Evolutionary conservation across 2,888 invertebrate species (phyloP).

Genomic region (Bombylius discolor): DNA sequence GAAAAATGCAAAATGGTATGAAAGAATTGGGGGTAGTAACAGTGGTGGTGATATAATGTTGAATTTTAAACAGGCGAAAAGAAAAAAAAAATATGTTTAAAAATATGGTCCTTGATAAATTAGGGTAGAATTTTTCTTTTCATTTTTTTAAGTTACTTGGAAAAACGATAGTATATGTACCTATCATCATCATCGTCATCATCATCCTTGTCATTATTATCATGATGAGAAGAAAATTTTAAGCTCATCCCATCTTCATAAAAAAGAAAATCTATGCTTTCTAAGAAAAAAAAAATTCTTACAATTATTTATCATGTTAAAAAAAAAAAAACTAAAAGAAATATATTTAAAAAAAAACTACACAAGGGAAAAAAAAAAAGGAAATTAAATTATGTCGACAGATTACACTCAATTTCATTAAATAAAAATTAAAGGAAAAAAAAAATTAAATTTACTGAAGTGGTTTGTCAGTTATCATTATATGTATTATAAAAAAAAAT

Average conservation of each 20-base stretch:
- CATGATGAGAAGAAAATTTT: background rate
- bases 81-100: background rate
- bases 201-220: background rate
- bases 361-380: background rate
- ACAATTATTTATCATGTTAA: background rate
- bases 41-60: background rate
- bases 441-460: no score
- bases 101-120: constrained; percentile 10
- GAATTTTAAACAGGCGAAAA: background rate
- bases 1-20: background rate
- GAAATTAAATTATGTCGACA: background rate
- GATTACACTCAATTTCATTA: background rate
- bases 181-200: background rate
- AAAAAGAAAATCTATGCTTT: background rate
- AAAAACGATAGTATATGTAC: background rate
- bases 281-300: background rate
- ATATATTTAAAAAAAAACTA: background rate
- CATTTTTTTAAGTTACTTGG: background rate
- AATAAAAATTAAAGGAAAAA: background rate
- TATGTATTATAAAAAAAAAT: background rate
- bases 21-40: constrained; percentile 1
- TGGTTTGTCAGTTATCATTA: no score
- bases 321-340: background rate
- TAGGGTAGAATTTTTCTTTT: constrained; percentile 13
- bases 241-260: background rate